phyloP scores from a whole-genome alignment of 2,797 vertebrate species.

The Semaprochilodus insignis region DNA sequence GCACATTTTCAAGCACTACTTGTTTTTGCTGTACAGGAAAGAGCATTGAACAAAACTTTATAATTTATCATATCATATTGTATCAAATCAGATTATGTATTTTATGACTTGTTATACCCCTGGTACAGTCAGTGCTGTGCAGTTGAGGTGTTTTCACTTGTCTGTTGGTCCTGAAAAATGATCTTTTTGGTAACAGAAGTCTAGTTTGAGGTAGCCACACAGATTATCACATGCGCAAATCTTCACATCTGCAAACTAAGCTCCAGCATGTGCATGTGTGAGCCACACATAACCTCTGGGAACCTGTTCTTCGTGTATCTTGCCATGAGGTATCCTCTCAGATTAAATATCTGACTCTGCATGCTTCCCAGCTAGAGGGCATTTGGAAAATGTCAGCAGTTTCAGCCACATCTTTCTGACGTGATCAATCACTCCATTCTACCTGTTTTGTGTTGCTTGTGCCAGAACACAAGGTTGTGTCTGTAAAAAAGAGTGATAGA shows the following conservation, averaged over 20 bases:
- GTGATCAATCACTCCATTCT: constrained; percentile 74
- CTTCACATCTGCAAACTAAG: constrained; percentile 50
- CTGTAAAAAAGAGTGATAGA: not conserved
- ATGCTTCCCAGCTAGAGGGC: constrained; percentile 59
- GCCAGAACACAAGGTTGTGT: constrained; percentile 62
- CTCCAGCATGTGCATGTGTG: not conserved
- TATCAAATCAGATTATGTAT: not conserved
- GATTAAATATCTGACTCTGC: constrained; percentile 62
- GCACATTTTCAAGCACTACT: too few relatives aligned
- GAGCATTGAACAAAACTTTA: too few relatives aligned
- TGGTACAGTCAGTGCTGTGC: not conserved
- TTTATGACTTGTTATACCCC: not conserved
- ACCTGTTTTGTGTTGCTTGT: constrained; percentile 64
- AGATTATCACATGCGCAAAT: not conserved
- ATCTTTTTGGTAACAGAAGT: not conserved
- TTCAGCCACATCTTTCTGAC: constrained; percentile 68
- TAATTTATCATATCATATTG: not conserved
- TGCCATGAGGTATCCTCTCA: constrained; percentile 63
- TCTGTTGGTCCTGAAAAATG: too few relatives aligned
- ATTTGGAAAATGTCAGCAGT: constrained; percentile 76
- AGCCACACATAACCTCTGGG: constrained; percentile 64
- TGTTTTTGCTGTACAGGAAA: too few relatives aligned
- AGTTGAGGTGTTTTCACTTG: too few relatives aligned
- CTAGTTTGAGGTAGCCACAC: not conserved
- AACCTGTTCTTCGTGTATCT: constrained; percentile 53